These are phyloP conservation scores for Amphimallon solstitiale DNA, from an alignment of 2,888 invertebrate genomes.

Conservation along the genomic window DNA sequence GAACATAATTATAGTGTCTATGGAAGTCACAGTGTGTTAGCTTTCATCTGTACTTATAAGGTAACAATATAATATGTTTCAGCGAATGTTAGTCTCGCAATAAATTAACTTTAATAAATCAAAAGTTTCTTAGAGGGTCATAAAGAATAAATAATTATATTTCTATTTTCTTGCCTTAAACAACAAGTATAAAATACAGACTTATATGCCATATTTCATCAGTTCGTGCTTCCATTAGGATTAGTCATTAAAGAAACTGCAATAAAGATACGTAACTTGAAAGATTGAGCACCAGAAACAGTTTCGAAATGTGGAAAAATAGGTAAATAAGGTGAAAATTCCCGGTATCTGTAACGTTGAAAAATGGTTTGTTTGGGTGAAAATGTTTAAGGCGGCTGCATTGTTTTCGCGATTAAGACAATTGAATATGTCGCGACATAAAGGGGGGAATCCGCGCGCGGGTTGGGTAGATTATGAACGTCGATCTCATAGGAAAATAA, in stretches of 20 bases:
- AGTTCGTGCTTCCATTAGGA: too few species aligned
- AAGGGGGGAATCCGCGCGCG: neutral
- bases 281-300: slow-evolving; percentile 11
- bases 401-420: slow-evolving; percentile 31
- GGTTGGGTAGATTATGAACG: slow-evolving; percentile 13
- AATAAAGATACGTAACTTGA: neutral
- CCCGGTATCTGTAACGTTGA: slow-evolving; percentile 11
- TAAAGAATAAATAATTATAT: too few species aligned
- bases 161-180: too few species aligned
- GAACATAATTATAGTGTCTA: too few species aligned
- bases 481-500: slow-evolving; percentile 39
- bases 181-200: too few species aligned
- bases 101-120: too few species aligned
- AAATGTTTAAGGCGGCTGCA: neutral
- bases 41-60: too few species aligned
- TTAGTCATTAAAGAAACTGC: neutral
- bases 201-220: too few species aligned
- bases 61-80: too few species aligned
- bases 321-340: slow-evolving; percentile 28
- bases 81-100: too few species aligned
- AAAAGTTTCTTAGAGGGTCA: too few species aligned
- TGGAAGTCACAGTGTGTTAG: too few species aligned
- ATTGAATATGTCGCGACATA: slow-evolving; percentile 29
- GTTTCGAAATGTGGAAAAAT: slow-evolving; percentile 25
- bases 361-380: slow-evolving; percentile 25